Conservation (phyloP, 2,113 vertebrate species). For the Redunca redunca region DNA sequence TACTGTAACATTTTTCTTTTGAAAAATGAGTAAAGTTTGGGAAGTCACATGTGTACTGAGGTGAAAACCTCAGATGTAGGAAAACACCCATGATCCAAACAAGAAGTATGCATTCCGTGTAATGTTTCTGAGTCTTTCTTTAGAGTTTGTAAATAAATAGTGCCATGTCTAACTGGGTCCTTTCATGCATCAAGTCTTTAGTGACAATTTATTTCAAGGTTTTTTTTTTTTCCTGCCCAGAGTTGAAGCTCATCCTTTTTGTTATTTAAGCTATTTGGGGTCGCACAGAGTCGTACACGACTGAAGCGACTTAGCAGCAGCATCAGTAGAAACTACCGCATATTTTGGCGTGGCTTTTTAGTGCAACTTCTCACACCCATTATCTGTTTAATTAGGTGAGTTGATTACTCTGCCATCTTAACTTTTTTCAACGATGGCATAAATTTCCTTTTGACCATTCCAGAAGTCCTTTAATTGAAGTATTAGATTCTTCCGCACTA, state of each 20-base stretch:
- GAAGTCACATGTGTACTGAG: not conserved
- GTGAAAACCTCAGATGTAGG: not conserved
- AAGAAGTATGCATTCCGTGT: not conserved
- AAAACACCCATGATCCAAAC: not conserved
- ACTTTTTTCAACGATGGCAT: conserved; percentile 12
- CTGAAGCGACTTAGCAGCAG: not conserved
- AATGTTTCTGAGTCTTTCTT: not conserved
- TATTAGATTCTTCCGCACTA: not conserved
- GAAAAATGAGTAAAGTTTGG: not conserved
- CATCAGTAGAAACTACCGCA: not conserved
- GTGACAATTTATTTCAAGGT: not conserved
- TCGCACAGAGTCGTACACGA: too few relatives aligned
- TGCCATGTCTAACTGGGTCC: not conserved
- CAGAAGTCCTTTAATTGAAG: not conserved
- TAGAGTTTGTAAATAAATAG: not conserved
- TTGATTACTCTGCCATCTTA: conserved; percentile 23
- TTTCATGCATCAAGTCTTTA: not conserved
- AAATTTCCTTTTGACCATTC: not conserved
- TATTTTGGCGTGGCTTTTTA: not conserved
- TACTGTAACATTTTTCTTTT: not conserved
- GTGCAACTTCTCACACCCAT: not conserved
- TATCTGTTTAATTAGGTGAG: conserved; percentile 27
- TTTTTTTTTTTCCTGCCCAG: not conserved
- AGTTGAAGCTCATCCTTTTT: not conserved
- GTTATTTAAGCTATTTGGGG: not conserved